Conservation (phyloP, 2,888 invertebrate genomes). For the Zaprionus lineosus region DNA sequence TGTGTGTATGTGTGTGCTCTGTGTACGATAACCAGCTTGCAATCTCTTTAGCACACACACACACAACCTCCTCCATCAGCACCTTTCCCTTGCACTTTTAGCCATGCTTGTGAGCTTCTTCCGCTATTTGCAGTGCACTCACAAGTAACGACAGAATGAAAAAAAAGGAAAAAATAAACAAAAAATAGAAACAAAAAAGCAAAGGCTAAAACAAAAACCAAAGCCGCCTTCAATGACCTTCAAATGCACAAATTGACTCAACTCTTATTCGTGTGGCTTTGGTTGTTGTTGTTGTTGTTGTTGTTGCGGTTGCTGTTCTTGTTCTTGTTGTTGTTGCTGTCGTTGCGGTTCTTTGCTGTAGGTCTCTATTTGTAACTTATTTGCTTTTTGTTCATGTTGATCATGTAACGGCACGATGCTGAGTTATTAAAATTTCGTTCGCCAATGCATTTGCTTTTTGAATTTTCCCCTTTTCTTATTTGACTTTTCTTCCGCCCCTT, state of each 20-base stretch:
- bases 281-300: constrained; percentile 24
- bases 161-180: constrained; percentile 3
- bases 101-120: constrained; percentile 38
- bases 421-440: constrained; percentile 63
- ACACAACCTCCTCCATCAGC: too few species aligned
- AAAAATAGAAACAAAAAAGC: constrained; percentile 1
- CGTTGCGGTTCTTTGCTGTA: constrained; percentile 13
- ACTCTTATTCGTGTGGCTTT: constrained; percentile 30
- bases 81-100: constrained; percentile 1
- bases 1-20: too few species aligned
- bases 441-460: constrained; percentile 45
- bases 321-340: constrained; percentile 19
- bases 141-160: constrained; percentile 36
- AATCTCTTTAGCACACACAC: too few species aligned
- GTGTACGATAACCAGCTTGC: too few species aligned
- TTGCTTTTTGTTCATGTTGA: constrained; percentile 21
- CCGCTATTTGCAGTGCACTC: constrained; percentile 50
- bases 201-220: constrained; percentile 1
- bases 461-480: constrained; percentile 13
- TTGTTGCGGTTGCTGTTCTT: constrained; percentile 10
- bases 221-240: constrained; percentile 47
- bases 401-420: constrained; percentile 37
- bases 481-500: constrained; percentile 15
- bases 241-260: constrained; percentile 67
- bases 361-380: constrained; percentile 1